Evolutionary conservation across 92 coral and sea anemone genomes (phyloP).

Genomic region (Ricordea florida): DNA sequence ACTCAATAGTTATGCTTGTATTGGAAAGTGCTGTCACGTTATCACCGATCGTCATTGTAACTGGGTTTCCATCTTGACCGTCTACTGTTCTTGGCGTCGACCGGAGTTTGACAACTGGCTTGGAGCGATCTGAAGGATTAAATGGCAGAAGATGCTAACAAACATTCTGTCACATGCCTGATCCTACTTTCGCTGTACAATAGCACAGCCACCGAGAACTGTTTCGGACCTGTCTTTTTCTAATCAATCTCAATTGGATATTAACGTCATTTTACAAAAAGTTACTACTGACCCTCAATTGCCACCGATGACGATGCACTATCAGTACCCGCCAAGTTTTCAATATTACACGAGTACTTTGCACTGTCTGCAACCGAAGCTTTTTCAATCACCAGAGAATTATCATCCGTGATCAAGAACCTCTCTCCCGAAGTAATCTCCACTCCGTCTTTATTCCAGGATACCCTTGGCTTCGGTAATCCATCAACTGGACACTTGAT

Average conservation of each 20-base stretch:
- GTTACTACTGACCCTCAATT: constrained; percentile 31
- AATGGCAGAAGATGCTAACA: background rate
- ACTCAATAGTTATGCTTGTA: constrained; percentile 53
- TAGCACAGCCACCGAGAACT: too few relatives aligned
- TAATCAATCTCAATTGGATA: too few relatives aligned
- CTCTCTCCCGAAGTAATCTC: background rate
- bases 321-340: constrained; percentile 23
- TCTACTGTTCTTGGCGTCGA: constrained; percentile 21
- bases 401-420: background rate
- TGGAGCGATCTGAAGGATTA: constrained; percentile 7
- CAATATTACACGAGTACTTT: constrained; percentile 40
- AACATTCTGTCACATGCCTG: background rate
- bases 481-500: constrained; percentile 64
- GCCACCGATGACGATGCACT: constrained; percentile 22
- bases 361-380: constrained; percentile 43
- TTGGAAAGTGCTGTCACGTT: constrained; percentile 59
- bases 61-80: constrained; percentile 46
- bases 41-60: constrained; percentile 62
- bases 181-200: too few relatives aligned
- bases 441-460: constrained; percentile 43
- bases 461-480: constrained; percentile 47
- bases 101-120: constrained; percentile 32
- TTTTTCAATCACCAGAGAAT: constrained; percentile 21
- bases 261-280: background rate
- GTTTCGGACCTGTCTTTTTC: too few relatives aligned